Evolutionary conservation across 2,797 vertebrate species (phyloP).

Genomic region (Notamacropus eugenii): DNA sequence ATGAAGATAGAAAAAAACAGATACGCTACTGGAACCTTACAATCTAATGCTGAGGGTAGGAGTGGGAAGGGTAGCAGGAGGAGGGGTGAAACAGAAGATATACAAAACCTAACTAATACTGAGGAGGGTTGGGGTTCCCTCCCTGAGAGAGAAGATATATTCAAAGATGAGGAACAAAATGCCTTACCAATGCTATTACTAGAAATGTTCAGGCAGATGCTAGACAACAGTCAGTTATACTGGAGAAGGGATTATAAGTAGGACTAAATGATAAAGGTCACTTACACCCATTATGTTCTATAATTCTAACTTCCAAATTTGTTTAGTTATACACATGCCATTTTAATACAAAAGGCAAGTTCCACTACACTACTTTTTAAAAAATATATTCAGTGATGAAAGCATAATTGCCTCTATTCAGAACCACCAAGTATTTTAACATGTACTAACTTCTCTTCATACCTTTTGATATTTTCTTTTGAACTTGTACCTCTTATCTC

Average conservation of each 20-base stretch:
- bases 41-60: background rate
- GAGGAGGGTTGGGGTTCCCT: background rate
- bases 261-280: background rate
- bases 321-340: background rate
- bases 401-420: background rate
- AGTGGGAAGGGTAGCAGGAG: background rate
- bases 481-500: conserved; percentile 25
- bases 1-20: background rate
- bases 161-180: background rate
- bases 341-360: conserved; percentile 23
- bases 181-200: background rate
- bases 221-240: background rate
- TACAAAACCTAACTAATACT: background rate
- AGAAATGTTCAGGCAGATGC: conserved; percentile 21
- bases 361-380: background rate
- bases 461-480: conserved; percentile 15
- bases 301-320: conserved; percentile 20
- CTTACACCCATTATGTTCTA: conserved; percentile 5
- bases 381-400: background rate
- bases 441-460: conserved; percentile 12
- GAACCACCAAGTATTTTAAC: conserved; percentile 8
- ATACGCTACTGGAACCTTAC: background rate
- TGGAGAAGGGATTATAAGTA: background rate
- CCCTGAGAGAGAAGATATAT: background rate
- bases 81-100: background rate